These are phyloP conservation scores for Syngnathus rostellatus DNA, from an alignment of 2,797 vertebrate genomes.

Conservation along the genomic window DNA sequence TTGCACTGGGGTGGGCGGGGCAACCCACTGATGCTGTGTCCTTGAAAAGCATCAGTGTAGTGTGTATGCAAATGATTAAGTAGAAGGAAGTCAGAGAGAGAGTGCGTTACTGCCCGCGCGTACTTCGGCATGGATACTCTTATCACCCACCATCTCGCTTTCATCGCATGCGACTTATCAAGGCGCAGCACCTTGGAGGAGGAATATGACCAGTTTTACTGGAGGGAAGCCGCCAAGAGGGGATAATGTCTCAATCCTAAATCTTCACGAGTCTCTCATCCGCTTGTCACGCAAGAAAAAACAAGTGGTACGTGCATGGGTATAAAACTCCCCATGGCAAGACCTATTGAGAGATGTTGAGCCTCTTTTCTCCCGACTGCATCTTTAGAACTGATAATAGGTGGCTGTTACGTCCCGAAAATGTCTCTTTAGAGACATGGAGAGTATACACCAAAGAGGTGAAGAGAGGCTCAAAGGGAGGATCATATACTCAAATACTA, in stretches of 20 bases:
- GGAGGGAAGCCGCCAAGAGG: slow-evolving; percentile 25
- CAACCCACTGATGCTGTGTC: slow-evolving; percentile 17
- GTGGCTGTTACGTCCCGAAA: slow-evolving; percentile 15
- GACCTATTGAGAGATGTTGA: neutral
- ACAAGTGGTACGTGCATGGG: slow-evolving; percentile 11
- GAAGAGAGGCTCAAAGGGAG: slow-evolving; percentile 22
- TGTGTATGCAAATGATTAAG: slow-evolving; percentile 7
- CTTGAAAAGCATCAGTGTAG: slow-evolving; percentile 9
- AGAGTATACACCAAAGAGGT: slow-evolving; percentile 19
- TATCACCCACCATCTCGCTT: slow-evolving; percentile 36
- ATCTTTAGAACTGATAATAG: slow-evolving; percentile 26
- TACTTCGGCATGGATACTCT: slow-evolving; percentile 41
- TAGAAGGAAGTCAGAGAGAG: slow-evolving; percentile 7
- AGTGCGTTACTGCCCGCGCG: slow-evolving; percentile 10
- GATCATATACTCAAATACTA: slow-evolving; percentile 8
- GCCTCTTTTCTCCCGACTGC: neutral
- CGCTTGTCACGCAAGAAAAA: slow-evolving; percentile 11
- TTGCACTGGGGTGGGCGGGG: slow-evolving; percentile 2
- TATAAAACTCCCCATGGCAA: neutral
- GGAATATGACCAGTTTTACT: slow-evolving; percentile 44
- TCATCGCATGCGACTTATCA: slow-evolving; percentile 48
- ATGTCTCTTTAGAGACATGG: slow-evolving; percentile 25
- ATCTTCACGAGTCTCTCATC: slow-evolving; percentile 26
- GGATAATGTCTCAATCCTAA: slow-evolving; percentile 51
- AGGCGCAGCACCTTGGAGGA: slow-evolving; percentile 40